A percentile compares a stretch with the other conserved stretches of the same genome.
phyloP scores from a whole-genome alignment of 2,888 invertebrate genomes.

The Rugalucina vietnamica region DNA sequence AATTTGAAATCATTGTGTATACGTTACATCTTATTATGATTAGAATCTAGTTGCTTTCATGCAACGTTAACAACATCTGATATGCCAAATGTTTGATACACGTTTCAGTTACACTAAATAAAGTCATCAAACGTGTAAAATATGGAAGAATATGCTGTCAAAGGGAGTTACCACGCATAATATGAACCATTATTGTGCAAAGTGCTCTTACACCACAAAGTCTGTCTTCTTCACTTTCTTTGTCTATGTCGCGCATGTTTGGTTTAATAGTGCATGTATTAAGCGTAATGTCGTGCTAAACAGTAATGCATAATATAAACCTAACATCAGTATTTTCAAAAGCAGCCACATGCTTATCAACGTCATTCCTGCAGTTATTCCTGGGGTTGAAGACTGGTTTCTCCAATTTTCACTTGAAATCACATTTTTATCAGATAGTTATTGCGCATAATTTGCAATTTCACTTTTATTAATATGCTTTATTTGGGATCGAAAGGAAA shows the following conservation, averaged over 20 bases:
- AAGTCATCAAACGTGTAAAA: constrained; percentile 5
- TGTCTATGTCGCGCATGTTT: too few relatives aligned
- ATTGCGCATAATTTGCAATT: constrained; percentile 14
- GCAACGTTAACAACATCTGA: background rate
- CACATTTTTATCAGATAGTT: background rate
- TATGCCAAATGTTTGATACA: background rate
- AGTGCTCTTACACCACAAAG: too few relatives aligned
- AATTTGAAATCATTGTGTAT: background rate
- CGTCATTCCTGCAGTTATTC: too few relatives aligned
- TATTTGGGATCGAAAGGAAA: constrained; percentile 12
- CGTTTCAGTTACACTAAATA: background rate
- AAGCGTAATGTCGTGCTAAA: too few relatives aligned
- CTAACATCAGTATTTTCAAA: too few relatives aligned
- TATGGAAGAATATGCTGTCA: background rate
- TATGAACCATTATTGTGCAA: too few relatives aligned
- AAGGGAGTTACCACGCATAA: background rate
- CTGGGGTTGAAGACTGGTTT: too few relatives aligned
- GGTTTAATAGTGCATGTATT: too few relatives aligned
- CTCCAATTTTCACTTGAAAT: too few relatives aligned
- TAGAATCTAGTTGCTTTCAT: background rate
- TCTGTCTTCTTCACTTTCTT: too few relatives aligned
- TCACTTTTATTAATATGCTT: constrained; percentile 11
- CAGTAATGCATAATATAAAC: too few relatives aligned
- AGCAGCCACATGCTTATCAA: too few relatives aligned
- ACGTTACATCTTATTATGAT: constrained; percentile 1